Base-by-base conservation (phyloP, 2,888 invertebrate species). In the Leuctra nigra region DNA sequence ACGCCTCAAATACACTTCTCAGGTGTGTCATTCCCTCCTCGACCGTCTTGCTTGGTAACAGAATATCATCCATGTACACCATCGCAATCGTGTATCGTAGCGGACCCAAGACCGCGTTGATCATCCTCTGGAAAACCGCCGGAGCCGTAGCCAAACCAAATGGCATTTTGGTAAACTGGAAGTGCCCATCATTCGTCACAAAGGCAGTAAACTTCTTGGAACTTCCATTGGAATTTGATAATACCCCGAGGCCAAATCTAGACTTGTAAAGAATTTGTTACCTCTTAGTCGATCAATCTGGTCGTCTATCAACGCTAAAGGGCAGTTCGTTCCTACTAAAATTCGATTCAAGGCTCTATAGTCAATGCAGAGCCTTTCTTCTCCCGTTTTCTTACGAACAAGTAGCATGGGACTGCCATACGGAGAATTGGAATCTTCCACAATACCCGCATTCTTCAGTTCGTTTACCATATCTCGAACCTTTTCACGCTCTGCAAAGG, bases 61-160 rank as follows among this genome's bases (percentile, higher is more conserved):
- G 44, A 1, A 67, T 55, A 38, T 67, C 65, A 16, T 61, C 64
- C 58, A 67, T 62, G 52, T 67, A 65, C 1, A 62, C 56, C 4
- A 65, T 33, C 1, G 60, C 61, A 39, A 56, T 33, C 11, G 23
- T 35, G 22, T 56, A 33, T 24, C 59, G 59, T 22, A 62, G 57
- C 22, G 59, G 57, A 9, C 54, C 50, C 1, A 68, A 53, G 2
- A 66, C 61, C 22, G 62, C 57, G 46, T 68, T 65, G 53, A 69
- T 68, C 54, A 68, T 63, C 25, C 66, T 59, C 52, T 71, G 69
- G 56, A 70, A 73, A 0, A 67, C 66, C 1, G 67, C 63, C 3
- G 70, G 70, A 0, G 72, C 69, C 57, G 72, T 72, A 0, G 61
- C 60, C 0, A 72, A 62, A 1, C 69, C 70, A 57, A 70, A 72